Percentiles rank a stretch among this genome's conserved stretches.
phyloP scores from a whole-genome alignment of 2,888 invertebrate genomes.

The Meta bourneti region DNA sequence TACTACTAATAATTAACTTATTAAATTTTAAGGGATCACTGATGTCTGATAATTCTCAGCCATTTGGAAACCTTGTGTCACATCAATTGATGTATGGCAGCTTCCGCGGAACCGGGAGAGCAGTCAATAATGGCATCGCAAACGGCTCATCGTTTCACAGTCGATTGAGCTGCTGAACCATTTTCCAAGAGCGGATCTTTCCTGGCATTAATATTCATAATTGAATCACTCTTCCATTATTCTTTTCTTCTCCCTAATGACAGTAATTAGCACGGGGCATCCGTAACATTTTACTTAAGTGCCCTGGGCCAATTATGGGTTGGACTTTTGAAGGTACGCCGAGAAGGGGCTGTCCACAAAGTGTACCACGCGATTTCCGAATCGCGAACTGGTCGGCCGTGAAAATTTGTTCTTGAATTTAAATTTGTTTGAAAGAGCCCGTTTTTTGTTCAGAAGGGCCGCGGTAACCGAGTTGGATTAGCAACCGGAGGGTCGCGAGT shows the following conservation, averaged over 20 bases:
- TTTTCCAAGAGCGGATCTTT: slow-evolving; percentile 44
- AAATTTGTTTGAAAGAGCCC: not conserved
- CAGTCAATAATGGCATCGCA: too few relatives aligned
- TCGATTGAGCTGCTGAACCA: slow-evolving; percentile 35
- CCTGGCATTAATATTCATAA: slow-evolving; percentile 74
- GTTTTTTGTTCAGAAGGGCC: not conserved
- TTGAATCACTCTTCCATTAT: slow-evolving; percentile 75
- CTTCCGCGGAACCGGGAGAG: too few relatives aligned
- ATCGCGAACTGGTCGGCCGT: not conserved
- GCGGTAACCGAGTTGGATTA: not conserved
- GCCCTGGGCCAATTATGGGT: slow-evolving; percentile 69
- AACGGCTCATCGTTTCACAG: slow-evolving; percentile 40
- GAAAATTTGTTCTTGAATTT: not conserved
- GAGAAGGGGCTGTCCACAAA: slow-evolving; percentile 45
- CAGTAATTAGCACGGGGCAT: slow-evolving; percentile 74
- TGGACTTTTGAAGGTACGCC: slow-evolving; percentile 23
- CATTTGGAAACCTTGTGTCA: too few relatives aligned
- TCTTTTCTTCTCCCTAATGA: slow-evolving; percentile 72
- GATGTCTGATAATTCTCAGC: too few relatives aligned
- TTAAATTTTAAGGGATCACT: too few relatives aligned
- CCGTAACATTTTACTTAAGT: slow-evolving; percentile 74
- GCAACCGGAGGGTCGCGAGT: too few relatives aligned
- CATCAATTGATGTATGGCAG: too few relatives aligned
- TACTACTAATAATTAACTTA: too few relatives aligned
- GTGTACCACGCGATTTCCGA: not conserved